phyloP scores from a whole-genome alignment of 1,140 invertebrate species.

The Bradynema listronoti region DNA sequence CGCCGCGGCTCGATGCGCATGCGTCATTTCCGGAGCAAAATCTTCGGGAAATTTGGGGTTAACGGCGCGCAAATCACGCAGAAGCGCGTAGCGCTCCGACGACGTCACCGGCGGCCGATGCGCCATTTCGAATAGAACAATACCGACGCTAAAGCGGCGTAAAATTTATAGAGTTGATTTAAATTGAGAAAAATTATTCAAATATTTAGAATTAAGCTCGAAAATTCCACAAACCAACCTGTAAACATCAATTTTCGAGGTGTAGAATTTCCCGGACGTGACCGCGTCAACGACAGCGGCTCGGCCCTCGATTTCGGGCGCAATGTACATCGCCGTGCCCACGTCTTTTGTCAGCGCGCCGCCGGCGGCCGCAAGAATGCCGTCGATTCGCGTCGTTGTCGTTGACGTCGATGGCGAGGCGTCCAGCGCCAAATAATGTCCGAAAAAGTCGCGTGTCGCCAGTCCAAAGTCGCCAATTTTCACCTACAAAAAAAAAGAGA shows the following conservation, averaged over 20 bases:
- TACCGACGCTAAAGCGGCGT: conserved; percentile 53
- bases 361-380: not conserved
- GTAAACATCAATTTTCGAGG: conserved; percentile 22
- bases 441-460: conserved; percentile 68
- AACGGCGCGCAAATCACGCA: conserved; percentile 69
- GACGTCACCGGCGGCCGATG: conserved; percentile 72
- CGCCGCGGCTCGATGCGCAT: not conserved
- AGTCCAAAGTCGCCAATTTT: conserved; percentile 96
- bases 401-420: conserved; percentile 26
- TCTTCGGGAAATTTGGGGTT: conserved; percentile 67
- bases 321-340: conserved; percentile 84
- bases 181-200: conserved; percentile 6
- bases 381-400: not conserved
- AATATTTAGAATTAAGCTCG: conserved; percentile 19
- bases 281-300: conserved; percentile 57
- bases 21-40: conserved; percentile 5
- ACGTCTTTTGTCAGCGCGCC: conserved; percentile 70
- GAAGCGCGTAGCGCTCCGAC: conserved; percentile 76
- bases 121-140: conserved; percentile 70
- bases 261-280: conserved; percentile 61
- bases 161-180: conserved; percentile 4
- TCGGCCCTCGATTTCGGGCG: conserved; percentile 71
- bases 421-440: conserved; percentile 64
- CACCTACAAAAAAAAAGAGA: conserved; percentile 69
- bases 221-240: conserved; percentile 42